Percentiles rank a stretch among this genome's conserved stretches.
Evolutionary conservation across 1,140 invertebrate genomes (phyloP).

Genomic region (Lordiphosa stackelbergi): DNA sequence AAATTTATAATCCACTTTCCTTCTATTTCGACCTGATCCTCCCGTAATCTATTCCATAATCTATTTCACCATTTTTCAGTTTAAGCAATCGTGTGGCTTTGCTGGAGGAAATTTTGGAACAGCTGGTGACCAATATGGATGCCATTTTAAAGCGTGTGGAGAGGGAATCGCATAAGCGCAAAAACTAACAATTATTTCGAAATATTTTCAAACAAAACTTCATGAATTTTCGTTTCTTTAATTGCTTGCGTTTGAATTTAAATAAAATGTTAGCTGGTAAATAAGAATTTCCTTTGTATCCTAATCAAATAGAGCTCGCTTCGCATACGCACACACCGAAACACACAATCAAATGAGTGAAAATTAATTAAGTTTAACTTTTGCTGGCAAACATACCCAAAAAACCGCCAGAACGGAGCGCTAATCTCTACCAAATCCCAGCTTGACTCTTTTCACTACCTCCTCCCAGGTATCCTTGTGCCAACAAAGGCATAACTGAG

Average conservation of each 20-base stretch:
- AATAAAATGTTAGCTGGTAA: constrained; percentile 5
- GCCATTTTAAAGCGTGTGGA: constrained; percentile 56
- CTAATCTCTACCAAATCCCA: constrained; percentile 55
- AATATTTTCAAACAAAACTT: background rate
- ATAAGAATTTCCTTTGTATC: background rate
- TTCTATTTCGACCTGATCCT: no score
- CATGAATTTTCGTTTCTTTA: background rate
- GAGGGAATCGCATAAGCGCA: constrained; percentile 15
- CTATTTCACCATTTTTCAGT: constrained; percentile 10
- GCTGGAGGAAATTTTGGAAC: constrained; percentile 63
- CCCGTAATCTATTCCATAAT: no score
- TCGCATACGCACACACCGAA: background rate
- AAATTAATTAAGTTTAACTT: constrained; percentile 58
- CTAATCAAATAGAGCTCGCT: constrained; percentile 6
- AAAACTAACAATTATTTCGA: background rate
- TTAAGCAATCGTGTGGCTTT: constrained; percentile 56
- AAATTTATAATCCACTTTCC: no score
- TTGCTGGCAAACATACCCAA: constrained; percentile 16
- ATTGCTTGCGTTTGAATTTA: constrained; percentile 2
- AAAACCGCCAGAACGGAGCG: constrained; percentile 34
- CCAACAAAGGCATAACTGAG: constrained; percentile 31
- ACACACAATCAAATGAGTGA: constrained; percentile 38
- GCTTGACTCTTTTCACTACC: background rate
- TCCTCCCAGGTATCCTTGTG: constrained; percentile 10
- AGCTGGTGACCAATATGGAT: constrained; percentile 61